These are phyloP conservation scores for Arvicanthis niloticus DNA, from an alignment of 2,113 vertebrate species.

Conservation along the genomic window DNA sequence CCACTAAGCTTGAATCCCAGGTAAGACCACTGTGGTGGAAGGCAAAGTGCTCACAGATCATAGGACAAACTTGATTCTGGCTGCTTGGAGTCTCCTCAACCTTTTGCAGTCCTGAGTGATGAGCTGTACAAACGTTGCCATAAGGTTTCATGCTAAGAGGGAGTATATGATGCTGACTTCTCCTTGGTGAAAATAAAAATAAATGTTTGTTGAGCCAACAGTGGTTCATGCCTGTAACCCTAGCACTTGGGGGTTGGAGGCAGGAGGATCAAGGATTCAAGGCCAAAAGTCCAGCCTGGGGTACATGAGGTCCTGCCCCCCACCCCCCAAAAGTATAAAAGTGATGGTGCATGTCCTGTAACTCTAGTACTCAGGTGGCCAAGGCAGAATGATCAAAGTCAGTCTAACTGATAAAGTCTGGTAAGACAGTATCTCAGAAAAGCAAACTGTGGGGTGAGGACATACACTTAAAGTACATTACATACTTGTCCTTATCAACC, in stretches of 20 bases:
- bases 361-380: not conserved
- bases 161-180: not conserved
- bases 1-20: conserved; percentile 46
- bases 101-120: not conserved
- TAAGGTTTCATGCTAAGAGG: not conserved
- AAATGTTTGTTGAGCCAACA: not conserved
- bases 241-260: not conserved
- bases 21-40: conserved; percentile 61
- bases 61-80: not conserved
- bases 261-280: not conserved
- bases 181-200: not conserved
- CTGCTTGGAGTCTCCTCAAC: not conserved
- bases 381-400: not conserved
- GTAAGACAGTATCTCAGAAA: not conserved
- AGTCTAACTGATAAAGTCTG: not conserved
- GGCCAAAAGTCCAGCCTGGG: not conserved
- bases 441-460: not conserved
- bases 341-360: not conserved
- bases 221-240: not conserved
- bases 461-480: too few relatives aligned
- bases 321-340: not conserved
- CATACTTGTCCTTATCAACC: not conserved
- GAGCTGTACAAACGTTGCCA: conserved; percentile 41
- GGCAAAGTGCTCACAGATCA: not conserved
- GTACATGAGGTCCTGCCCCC: not conserved